Percentiles rank a stretch among this genome's conserved stretches.
Conservation (phyloP, 2,888 invertebrate species). For the Stratiomys singularior region DNA sequence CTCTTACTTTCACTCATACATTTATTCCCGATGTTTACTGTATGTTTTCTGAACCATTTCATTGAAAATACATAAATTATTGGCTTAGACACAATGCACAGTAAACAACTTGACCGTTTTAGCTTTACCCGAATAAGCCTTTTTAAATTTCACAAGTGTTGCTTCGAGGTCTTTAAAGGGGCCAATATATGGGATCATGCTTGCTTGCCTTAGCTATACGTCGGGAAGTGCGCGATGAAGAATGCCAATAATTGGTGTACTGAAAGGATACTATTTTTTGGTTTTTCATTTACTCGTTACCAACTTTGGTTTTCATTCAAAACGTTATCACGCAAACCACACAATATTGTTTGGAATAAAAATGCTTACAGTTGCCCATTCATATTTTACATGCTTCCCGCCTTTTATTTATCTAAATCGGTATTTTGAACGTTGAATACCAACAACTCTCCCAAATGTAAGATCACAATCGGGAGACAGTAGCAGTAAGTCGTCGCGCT, state of each 20-base stretch:
- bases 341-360: conserved; percentile 21
- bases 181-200: too few species aligned
- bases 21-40: conserved; percentile 20
- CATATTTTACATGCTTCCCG: conserved; percentile 54
- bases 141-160: too few species aligned
- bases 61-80: conserved; percentile 11
- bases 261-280: background rate
- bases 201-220: too few species aligned
- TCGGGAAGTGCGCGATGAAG: background rate
- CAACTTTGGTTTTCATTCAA: conserved; percentile 11
- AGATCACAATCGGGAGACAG: conserved; percentile 57
- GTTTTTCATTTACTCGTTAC: conserved; percentile 10
- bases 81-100: background rate
- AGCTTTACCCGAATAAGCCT: too few species aligned
- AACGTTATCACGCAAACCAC: background rate
- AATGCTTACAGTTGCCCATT: conserved; percentile 49
- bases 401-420: background rate
- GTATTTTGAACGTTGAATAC: conserved; percentile 46
- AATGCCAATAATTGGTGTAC: conserved; percentile 12
- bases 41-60: background rate
- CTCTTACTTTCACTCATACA: conserved; percentile 1
- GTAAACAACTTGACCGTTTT: too few species aligned
- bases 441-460: conserved; percentile 27
- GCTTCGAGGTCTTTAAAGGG: too few species aligned
- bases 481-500: conserved; percentile 58